Evolutionary conservation across 2,113 vertebrate species (phyloP).

Genomic region (Saccopteryx bilineata): DNA sequence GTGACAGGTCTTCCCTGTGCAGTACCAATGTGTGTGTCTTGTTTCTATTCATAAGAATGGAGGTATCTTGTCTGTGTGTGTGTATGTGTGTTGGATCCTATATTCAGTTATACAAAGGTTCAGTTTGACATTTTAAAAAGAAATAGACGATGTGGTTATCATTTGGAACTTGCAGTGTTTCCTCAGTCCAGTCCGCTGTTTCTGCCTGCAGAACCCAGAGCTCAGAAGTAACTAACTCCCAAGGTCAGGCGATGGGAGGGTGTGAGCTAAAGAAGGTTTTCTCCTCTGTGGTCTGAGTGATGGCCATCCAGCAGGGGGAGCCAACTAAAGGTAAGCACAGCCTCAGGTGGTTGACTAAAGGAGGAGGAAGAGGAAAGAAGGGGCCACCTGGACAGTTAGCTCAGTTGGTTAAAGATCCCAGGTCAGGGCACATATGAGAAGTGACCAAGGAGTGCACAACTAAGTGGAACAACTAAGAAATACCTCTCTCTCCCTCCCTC

Average conservation of each 20-base stretch:
- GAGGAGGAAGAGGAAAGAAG: too few relatives aligned
- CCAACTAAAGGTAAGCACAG: not conserved
- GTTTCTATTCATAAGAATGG: not conserved
- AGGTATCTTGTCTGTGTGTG: not conserved
- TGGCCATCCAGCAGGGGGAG: not conserved
- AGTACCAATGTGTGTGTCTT: not conserved
- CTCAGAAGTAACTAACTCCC: not conserved
- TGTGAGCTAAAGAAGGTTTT: too few relatives aligned
- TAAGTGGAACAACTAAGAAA: too few relatives aligned
- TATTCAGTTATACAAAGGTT: not conserved
- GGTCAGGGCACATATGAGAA: too few relatives aligned
- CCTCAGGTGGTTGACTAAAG: rapidly evolving
- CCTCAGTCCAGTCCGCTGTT: too few relatives aligned
- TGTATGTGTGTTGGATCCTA: not conserved
- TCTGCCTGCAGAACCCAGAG: not conserved
- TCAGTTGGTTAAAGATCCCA: too few relatives aligned
- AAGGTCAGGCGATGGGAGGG: not conserved
- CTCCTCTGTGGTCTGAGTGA: not conserved
- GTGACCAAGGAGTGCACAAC: too few relatives aligned
- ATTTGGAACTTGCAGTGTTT: not conserved
- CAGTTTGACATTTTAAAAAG: not conserved
- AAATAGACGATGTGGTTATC: not conserved
- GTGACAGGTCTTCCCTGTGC: not conserved
- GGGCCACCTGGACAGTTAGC: too few relatives aligned
- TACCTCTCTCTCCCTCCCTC: too few relatives aligned